phyloP scores from a whole-genome alignment of 2,888 invertebrate genomes.

The Mythimna vitellina region DNA sequence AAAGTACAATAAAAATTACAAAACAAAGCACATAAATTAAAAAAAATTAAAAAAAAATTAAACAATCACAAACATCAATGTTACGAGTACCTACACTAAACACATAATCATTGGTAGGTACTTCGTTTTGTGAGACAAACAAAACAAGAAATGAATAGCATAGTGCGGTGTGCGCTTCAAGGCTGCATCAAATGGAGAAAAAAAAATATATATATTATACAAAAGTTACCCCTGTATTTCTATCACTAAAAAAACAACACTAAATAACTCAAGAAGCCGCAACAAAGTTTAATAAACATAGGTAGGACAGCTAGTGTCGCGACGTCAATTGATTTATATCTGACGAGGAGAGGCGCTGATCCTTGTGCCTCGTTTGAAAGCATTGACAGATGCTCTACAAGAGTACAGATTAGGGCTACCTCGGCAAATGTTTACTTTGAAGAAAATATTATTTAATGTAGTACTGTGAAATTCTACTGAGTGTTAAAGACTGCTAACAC shows the following conservation, averaged over 20 bases:
- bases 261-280: conserved; percentile 45
- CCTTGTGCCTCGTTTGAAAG: conserved; percentile 57
- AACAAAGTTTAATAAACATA: conserved; percentile 57
- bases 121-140: no score
- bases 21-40: no score
- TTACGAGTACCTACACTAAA: no score
- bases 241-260: conserved; percentile 25
- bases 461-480: background rate
- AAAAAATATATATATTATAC: no score
- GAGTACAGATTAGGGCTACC: conserved; percentile 57
- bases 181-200: no score
- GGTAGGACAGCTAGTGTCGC: conserved; percentile 47
- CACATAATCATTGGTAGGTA: no score
- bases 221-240: background rate
- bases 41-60: no score
- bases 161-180: no score
- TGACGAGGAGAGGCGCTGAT: conserved; percentile 64
- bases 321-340: conserved; percentile 76
- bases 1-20: no score
- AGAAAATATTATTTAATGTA: background rate
- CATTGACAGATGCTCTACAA: conserved; percentile 65
- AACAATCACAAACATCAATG: no score
- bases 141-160: no score
- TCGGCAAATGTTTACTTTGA: background rate
- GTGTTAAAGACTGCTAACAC: background rate